phyloP scores from a whole-genome alignment of 1,140 invertebrate genomes.

The Drosophila rhopaloa region DNA sequence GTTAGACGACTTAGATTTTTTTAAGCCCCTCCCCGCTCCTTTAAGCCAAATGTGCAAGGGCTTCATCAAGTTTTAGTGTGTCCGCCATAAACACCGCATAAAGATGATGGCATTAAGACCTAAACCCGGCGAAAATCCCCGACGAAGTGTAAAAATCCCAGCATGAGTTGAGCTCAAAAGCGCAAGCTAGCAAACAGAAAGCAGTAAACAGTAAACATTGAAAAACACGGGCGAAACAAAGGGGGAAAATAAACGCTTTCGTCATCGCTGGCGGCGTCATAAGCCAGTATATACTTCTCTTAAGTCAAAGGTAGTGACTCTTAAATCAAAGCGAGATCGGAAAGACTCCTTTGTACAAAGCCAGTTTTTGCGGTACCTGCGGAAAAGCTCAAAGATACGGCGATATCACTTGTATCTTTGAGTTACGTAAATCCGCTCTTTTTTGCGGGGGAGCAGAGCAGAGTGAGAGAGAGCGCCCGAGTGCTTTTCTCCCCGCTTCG shows the following conservation, averaged over 20 bases:
- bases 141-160: conserved; percentile 54
- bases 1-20: neutral
- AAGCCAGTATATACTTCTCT: conserved; percentile 73
- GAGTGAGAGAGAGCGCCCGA: neutral
- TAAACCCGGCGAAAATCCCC: conserved; percentile 52
- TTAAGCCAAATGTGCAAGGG: conserved; percentile 26
- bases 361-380: conserved; percentile 51
- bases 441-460: conserved; percentile 10
- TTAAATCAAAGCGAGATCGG: conserved; percentile 77
- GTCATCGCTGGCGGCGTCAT: conserved; percentile 46
- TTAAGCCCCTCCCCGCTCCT: neutral
- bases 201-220: conserved; percentile 32
- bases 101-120: conserved; percentile 59
- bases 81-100: conserved; percentile 69
- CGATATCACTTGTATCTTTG: conserved; percentile 43
- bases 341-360: conserved; percentile 58
- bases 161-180: conserved; percentile 58
- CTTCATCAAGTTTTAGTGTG: conserved; percentile 46
- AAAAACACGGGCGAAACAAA: conserved; percentile 1
- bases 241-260: conserved; percentile 8
- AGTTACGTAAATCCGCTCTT: conserved; percentile 70
- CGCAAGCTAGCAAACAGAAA: conserved; percentile 32
- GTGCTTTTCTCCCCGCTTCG: neutral
- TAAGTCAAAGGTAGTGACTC: conserved; percentile 79
- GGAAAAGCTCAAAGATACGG: conserved; percentile 53